Conservation (phyloP, 2,113 vertebrate species). For the Salvelinus fontinalis region DNA sequence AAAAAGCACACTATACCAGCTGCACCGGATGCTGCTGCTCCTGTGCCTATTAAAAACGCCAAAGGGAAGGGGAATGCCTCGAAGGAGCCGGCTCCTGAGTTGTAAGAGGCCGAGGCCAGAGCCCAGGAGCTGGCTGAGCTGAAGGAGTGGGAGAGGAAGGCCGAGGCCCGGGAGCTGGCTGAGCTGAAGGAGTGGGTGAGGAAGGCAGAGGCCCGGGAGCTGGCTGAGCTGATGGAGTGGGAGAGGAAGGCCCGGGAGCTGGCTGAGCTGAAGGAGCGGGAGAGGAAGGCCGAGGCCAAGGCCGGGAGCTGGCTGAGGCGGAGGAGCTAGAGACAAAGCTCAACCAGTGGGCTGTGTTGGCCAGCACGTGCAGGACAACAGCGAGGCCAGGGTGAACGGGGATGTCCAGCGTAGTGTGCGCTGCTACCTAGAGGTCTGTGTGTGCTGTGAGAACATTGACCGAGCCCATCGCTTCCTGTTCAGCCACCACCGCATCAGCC, state of each 20-base stretch:
- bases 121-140: too few species aligned
- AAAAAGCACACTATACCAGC: background rate
- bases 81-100: background rate
- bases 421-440: slow-evolving; percentile 79
- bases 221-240: too few species aligned
- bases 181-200: too few species aligned
- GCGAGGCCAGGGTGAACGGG: slow-evolving; percentile 7
- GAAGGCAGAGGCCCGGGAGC: too few species aligned
- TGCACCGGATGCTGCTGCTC: background rate
- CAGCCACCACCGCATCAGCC: slow-evolving; percentile 54
- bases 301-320: slow-evolving; percentile 37
- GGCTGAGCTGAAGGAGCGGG: background rate
- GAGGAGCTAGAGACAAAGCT: slow-evolving; percentile 54
- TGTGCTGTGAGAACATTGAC: slow-evolving; percentile 65
- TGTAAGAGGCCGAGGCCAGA: too few species aligned
- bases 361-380: background rate
- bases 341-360: slow-evolving; percentile 17
- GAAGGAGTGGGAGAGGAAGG: too few species aligned
- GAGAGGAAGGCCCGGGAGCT: background rate
- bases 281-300: background rate
- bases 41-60: slow-evolving; percentile 10
- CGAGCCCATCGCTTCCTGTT: slow-evolving; percentile 76
- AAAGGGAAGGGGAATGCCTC: slow-evolving; percentile 29
- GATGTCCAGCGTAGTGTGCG: slow-evolving; percentile 65
- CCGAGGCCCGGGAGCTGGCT: too few species aligned